phyloP scores from a whole-genome alignment of 2,113 vertebrate species.

The Fulmarus glacialis region DNA sequence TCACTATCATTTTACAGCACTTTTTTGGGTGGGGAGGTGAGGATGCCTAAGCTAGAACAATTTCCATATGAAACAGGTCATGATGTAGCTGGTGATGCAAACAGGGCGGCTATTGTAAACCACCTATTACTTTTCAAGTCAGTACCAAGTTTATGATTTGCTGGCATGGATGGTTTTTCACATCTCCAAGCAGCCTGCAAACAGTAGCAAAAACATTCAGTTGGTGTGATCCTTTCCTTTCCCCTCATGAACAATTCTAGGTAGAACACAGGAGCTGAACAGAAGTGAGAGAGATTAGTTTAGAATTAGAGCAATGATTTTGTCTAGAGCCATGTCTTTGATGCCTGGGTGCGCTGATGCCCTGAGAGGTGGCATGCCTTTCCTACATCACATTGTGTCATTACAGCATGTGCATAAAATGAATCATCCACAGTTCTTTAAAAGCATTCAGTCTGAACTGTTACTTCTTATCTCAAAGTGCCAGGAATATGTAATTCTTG shows the following conservation, averaged over 20 bases:
- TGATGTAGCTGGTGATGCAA: background rate
- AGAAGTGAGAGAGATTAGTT: background rate
- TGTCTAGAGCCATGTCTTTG: background rate
- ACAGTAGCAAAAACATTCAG: background rate
- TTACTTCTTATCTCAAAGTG: background rate
- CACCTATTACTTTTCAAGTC: conserved; percentile 4
- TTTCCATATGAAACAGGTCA: background rate
- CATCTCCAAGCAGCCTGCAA: background rate
- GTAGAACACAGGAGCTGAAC: background rate
- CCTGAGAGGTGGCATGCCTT: background rate
- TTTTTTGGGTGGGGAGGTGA: no score
- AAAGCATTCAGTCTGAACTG: background rate
- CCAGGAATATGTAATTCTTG: background rate
- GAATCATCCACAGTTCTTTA: background rate
- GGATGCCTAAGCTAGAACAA: background rate
- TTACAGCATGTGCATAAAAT: background rate
- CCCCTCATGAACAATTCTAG: background rate
- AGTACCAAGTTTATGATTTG: background rate
- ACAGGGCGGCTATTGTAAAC: background rate
- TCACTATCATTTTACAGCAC: background rate
- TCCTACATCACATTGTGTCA: background rate
- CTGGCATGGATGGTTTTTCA: background rate
- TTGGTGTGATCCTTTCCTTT: background rate
- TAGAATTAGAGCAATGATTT: background rate
- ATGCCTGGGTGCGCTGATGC: background rate